Base-by-base conservation (phyloP, 1,140 invertebrate genomes). In the Heliothis virescens region DNA sequence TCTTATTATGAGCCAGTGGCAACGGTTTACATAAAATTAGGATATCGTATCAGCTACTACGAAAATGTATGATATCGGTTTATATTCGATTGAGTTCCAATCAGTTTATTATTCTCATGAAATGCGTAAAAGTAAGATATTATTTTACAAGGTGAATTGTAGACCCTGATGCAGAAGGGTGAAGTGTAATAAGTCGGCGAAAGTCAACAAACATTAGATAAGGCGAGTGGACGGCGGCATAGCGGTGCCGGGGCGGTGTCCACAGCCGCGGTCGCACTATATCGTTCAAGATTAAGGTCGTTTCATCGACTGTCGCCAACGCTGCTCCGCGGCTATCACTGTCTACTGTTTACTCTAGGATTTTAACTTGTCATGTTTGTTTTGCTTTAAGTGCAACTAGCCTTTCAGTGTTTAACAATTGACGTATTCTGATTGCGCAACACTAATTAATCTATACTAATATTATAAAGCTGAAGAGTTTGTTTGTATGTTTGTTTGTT, bases 221-320 rank as follows among this genome's bases (percentile, higher is more conserved):
- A 90, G 63, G 63, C 41, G 62, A 34, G 34, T 18, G 15, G 55
- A 57, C 29, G 34, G 63, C 63, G 41, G 63, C 41, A 5, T 26
- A 26, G 21, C 0, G 0, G 34, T 7, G 34, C 84, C 75, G 85
- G 89, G 89, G 86, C 90, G 87, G 85, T 86, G 90, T 87, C 86
- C 87, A 29, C 4, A 48, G 41, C 34, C 55, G 18, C 80, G 86
- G 21, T 12, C 72, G 73, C 86, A 87, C 86, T 91, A 92, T 91
- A 92, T 94, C 91, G 91, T 92, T 94, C 91, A 93, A 93, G 92
- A 93, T 90, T 93, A 94, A 94, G 92, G 92, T 90, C 91, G 80
- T 72, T 77, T 81, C 82, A 84, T 89, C 87, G 86, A 87, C 73
- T 77, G 79, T 57, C 73, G 13, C 60, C 50, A 41, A 12, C 11